Percentiles rank a stretch among this genome's conserved stretches.
These are phyloP conservation scores for Psittacula echo DNA, from an alignment of 2,797 vertebrate genomes.

Conservation along the genomic window DNA sequence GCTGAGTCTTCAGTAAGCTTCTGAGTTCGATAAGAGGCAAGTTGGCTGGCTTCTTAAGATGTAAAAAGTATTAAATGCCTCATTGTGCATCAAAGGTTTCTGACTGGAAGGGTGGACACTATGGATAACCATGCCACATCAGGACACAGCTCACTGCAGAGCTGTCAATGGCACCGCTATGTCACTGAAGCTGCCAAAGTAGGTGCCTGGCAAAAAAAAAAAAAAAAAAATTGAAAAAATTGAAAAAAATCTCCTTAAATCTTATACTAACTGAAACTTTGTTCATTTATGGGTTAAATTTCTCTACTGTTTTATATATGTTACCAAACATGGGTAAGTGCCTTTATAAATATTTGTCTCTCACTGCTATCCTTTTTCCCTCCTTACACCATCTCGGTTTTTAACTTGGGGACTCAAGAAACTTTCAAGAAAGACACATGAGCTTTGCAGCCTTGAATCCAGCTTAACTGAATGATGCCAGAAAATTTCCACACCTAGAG, in stretches of 20 bases:
- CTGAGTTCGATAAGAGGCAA: not conserved
- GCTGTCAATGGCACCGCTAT: not conserved
- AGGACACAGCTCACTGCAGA: not conserved
- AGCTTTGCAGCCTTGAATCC: constrained; percentile 26
- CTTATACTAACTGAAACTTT: not conserved
- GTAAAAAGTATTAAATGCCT: not conserved
- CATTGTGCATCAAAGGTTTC: not conserved
- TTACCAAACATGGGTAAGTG: not conserved
- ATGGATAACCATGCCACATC: not conserved
- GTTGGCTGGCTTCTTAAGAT: not conserved
- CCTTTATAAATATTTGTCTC: not conserved
- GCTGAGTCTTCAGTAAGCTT: not conserved
- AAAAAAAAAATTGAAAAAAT: fast-evolving
- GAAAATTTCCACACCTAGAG: not conserved
- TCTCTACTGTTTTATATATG: not conserved
- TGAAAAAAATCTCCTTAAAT: not conserved
- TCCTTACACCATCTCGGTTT: not conserved
- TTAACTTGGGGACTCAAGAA: not conserved
- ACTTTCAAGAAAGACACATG: not conserved
- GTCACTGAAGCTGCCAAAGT: not conserved
- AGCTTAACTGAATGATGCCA: constrained; percentile 22
- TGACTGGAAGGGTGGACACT: not conserved
- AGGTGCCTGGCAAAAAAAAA: not conserved
- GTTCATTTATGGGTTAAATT: not conserved
- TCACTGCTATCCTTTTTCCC: not conserved